Evolutionary conservation across 2,888 invertebrate genomes (phyloP).

Genomic region (Hemaris fuciformis): DNA sequence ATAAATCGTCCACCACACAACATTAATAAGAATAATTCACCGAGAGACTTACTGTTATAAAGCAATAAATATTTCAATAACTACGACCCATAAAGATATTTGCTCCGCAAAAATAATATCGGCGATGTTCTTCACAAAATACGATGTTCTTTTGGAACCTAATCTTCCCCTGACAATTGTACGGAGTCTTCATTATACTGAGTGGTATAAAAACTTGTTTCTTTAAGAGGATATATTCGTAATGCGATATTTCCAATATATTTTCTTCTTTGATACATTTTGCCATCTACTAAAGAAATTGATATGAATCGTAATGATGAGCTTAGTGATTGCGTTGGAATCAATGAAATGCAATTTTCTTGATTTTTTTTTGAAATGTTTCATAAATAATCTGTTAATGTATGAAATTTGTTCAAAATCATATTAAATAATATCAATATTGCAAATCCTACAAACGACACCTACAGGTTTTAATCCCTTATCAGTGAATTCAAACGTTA

Average conservation of each 20-base stretch:
- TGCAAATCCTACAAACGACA: too few relatives aligned
- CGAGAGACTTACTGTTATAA: not conserved
- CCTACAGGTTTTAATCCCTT: too few relatives aligned
- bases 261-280: not conserved
- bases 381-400: too few relatives aligned
- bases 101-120: slow-evolving; percentile 18
- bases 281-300: not conserved
- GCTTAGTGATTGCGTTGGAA: not conserved
- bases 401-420: too few relatives aligned
- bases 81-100: not conserved
- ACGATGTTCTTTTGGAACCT: slow-evolving; percentile 37
- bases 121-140: slow-evolving; percentile 29
- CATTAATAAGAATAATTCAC: not conserved
- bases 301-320: not conserved
- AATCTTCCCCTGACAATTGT: slow-evolving; percentile 49
- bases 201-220: slow-evolving; percentile 41
- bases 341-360: not conserved
- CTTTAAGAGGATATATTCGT: slow-evolving; percentile 8
- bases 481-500: too few relatives aligned
- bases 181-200: slow-evolving; percentile 51
- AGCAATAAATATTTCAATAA: not conserved
- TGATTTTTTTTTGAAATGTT: not conserved
- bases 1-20: too few relatives aligned
- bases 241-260: slow-evolving; percentile 7
- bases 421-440: too few relatives aligned